Percentiles rank a stretch among this genome's conserved stretches.
Conservation (phyloP, 2,797 vertebrate genomes). For the Anas flavirostris region DNA sequence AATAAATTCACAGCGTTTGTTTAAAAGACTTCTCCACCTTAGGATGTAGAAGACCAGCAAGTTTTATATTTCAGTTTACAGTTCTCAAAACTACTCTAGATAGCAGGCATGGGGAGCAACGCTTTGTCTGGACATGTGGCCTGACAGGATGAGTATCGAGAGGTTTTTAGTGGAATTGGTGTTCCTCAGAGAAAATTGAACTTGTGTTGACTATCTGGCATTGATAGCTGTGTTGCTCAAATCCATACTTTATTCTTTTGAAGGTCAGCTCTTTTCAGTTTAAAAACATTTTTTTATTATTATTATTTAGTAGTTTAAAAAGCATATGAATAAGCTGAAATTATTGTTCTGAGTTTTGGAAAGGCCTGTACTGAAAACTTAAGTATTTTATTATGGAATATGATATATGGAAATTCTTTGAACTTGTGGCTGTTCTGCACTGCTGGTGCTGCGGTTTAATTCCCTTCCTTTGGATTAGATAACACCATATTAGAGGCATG, state of each 20-base stretch:
- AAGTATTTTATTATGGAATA: neutral
- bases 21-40: neutral
- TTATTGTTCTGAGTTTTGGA: neutral
- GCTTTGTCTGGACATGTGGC: neutral
- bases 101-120: neutral
- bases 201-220: neutral
- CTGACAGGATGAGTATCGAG: neutral
- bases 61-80: neutral
- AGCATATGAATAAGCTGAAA: neutral
- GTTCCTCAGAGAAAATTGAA: neutral
- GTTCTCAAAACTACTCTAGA: neutral
- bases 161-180: neutral
- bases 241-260: neutral
- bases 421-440: neutral
- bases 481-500: neutral
- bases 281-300: neutral
- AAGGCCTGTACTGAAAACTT: neutral
- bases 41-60: neutral
- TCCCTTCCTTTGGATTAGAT: neutral
- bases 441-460: constrained; percentile 1
- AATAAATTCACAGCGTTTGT: neutral
- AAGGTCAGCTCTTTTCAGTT: neutral
- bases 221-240: neutral
- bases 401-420: neutral
- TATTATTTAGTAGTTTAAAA: neutral